A percentile compares a stretch with the other conserved stretches of the same genome.
These are phyloP conservation scores for Caenorhabditis uteleia DNA, from an alignment of 2,888 invertebrate genomes.

Conservation along the genomic window DNA sequence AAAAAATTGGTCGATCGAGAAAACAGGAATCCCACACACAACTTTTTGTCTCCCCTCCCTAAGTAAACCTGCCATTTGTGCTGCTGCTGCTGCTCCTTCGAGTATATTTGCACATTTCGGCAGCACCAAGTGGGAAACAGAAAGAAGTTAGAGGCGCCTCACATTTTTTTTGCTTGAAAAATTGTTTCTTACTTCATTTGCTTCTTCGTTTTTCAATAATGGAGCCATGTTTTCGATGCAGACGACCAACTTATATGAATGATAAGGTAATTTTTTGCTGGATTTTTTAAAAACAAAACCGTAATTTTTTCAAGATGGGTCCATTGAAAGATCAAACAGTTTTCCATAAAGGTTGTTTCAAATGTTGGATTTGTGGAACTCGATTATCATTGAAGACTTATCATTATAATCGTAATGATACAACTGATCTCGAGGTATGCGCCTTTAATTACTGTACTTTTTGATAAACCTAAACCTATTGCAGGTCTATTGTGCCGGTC, in stretches of 20 bases:
- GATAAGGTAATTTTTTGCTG: slow-evolving; percentile 55
- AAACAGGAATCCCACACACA: no score
- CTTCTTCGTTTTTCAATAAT: no score
- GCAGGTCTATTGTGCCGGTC: slow-evolving; percentile 70
- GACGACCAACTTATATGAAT: slow-evolving; percentile 70
- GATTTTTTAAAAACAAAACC: background rate
- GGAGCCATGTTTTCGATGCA: slow-evolving; percentile 69
- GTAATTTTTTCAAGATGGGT: slow-evolving; percentile 55
- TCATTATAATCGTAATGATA: slow-evolving; percentile 70
- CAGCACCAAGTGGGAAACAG: no score
- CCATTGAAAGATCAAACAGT: slow-evolving; percentile 69
- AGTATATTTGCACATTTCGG: no score
- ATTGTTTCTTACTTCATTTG: no score
- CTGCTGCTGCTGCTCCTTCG: no score
- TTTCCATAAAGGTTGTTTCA: slow-evolving; percentile 70
- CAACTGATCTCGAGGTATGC: slow-evolving; percentile 69
- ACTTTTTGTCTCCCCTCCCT: no score
- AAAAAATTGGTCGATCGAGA: no score
- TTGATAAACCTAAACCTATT: slow-evolving; percentile 15
- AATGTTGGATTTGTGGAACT: slow-evolving; percentile 70
- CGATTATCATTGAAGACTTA: slow-evolving; percentile 69
- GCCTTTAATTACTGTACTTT: no score
- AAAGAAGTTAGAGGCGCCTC: no score
- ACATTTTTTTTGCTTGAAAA: no score
- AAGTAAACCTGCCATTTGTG: no score